Evolutionary conservation across 2,113 vertebrate genomes (phyloP).

Genomic region (Neolamprologus caudopunctatus): DNA sequence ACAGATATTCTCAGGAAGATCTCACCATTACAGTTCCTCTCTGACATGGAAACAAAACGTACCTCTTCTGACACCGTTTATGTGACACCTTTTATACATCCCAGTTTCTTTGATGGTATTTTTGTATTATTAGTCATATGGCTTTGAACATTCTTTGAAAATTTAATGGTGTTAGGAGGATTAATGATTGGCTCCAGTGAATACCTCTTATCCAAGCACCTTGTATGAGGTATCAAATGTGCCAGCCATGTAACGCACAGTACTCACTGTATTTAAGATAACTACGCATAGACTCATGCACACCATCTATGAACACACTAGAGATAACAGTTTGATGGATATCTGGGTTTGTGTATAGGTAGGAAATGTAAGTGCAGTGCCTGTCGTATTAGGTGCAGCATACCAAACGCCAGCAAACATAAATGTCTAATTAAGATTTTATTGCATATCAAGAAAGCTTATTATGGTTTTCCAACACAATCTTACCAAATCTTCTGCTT

Average conservation of each 20-base stretch:
- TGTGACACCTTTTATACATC: neutral
- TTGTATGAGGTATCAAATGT: neutral
- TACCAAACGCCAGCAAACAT: neutral
- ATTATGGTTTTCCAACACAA: neutral
- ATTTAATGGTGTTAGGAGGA: neutral
- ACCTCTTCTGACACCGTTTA: slow-evolving; percentile 65
- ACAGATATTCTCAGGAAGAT: slow-evolving; percentile 87
- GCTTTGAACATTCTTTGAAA: neutral
- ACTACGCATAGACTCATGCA: neutral
- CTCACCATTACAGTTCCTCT: slow-evolving; percentile 69
- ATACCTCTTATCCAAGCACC: slow-evolving; percentile 3
- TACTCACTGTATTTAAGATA: neutral
- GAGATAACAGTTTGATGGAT: neutral
- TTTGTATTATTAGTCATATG: neutral
- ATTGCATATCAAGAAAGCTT: neutral
- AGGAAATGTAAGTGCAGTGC: neutral
- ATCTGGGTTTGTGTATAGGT: neutral
- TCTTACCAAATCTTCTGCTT: neutral
- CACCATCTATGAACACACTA: neutral
- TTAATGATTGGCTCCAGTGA: neutral
- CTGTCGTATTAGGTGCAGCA: neutral
- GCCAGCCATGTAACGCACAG: neutral
- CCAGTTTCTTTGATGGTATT: neutral
- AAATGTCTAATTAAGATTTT: neutral
- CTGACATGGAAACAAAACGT: slow-evolving; percentile 66